A percentile compares a stretch with the other conserved stretches of the same genome.
phyloP scores from a whole-genome alignment of 2,113 vertebrate species.

The Hippocampus guttulatus region DNA sequence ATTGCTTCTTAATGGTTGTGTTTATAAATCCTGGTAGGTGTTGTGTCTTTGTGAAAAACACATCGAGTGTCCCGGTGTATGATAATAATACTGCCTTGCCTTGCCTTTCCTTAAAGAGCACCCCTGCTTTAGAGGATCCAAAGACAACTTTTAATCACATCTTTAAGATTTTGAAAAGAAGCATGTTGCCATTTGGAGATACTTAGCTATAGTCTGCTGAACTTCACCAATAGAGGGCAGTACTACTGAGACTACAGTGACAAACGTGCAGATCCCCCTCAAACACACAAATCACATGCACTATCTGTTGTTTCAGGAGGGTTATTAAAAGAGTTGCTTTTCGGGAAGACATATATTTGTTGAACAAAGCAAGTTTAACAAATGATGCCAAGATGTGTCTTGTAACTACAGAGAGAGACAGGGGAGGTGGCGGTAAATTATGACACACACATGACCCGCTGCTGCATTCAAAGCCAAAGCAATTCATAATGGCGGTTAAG shows the following conservation, averaged over 20 bases:
- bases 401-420: constrained; percentile 24
- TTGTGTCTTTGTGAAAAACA: no score
- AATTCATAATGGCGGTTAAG: constrained; percentile 24
- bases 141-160: neutral
- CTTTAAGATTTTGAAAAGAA: no score
- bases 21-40: no score
- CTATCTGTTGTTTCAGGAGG: constrained; percentile 28
- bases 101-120: no score
- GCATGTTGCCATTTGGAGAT: neutral
- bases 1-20: no score
- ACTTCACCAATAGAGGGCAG: constrained; percentile 71
- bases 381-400: constrained; percentile 25
- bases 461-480: constrained; percentile 29
- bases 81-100: no score
- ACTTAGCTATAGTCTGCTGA: constrained; percentile 5
- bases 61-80: no score
- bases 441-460: constrained; percentile 25
- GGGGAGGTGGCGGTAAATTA: constrained; percentile 23
- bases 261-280: constrained; percentile 14
- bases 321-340: constrained; percentile 27
- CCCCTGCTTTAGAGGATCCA: neutral
- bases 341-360: constrained; percentile 27
- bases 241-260: constrained; percentile 50
- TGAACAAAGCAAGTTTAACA: constrained; percentile 29
- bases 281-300: constrained; percentile 40